Base-by-base conservation (phyloP, 2,113 vertebrate species). In the Zootoca vivipara region DNA sequence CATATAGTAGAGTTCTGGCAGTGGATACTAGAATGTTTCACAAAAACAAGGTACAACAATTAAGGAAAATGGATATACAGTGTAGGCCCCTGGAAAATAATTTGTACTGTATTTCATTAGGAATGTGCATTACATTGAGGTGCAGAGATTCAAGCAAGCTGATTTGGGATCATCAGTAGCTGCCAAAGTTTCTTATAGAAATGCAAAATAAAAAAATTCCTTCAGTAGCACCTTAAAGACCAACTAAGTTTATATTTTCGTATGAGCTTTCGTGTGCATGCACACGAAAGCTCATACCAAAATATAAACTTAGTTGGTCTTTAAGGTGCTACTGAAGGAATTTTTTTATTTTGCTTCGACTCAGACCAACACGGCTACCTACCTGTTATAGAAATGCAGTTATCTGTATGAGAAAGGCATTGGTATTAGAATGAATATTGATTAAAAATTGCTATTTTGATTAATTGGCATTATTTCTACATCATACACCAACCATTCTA, bases 101-200 rank as follows among this genome's bases (percentile, higher is more conserved):
- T 33, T 58, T 81, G 46, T 33, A 24, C 33, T 81, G 46, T 33
- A 24, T 64, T 64, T 81, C n/a, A 64, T 33, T 81, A 64, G 42
- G 24, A 28, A 64, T 85, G 12, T 64, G 77, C 8, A 56, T 52
- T 28, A 12, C 38, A 38, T 72, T 64, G 33, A 81, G 35, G 38
- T 65, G 26, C 33, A 40, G 28, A 65, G 24, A 42, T 85, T 8
- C 26, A 46, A 22, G 28, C 26, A 80, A 38, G 3, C 83, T 81
- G 42, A n/a, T n/a, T 84, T 85, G 77, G 83, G 86, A 65, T 18
- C 64, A 85, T 10, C n/a, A 87, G 18, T 62, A 84, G 28, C 13
- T 78, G 22, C 83, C 2, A 46, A 77, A 79, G 58, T 77, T 78
- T 65, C 90, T 79, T 75, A 74, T 6, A 72, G 46, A 4, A 65